Conservation (phyloP, 53 echinoderm and acorn worm species). For the Actinopyga echinites region DNA sequence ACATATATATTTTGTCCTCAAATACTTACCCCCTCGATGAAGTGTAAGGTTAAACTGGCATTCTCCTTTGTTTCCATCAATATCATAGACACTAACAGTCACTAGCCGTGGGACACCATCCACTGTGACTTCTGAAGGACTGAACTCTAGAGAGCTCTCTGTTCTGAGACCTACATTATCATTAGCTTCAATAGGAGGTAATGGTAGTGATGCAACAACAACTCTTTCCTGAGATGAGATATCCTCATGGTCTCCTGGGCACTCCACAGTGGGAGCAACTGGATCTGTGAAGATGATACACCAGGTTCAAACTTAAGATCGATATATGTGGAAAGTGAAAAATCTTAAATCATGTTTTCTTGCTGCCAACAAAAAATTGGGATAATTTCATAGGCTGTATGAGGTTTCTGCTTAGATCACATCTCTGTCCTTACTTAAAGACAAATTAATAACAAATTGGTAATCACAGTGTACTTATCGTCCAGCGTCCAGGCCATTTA, state of each 20-base stretch:
- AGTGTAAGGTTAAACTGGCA: constrained; percentile 53
- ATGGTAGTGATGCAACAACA: not conserved
- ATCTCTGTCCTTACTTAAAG: no score
- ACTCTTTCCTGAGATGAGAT: not conserved
- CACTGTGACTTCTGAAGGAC: not conserved
- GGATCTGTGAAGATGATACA: not conserved
- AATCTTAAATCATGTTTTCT: no score
- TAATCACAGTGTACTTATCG: no score
- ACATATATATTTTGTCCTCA: not conserved
- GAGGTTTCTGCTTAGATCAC: no score
- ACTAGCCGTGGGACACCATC: not conserved
- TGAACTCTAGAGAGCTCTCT: not conserved
- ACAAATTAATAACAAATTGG: no score
- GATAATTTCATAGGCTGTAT: no score
- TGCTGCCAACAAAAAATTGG: no score
- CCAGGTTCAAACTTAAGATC: no score
- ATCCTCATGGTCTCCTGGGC: constrained; percentile 12
- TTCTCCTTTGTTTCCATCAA: not conserved
- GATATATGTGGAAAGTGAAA: no score
- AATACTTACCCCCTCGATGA: constrained; percentile 31
- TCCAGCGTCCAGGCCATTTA: no score
- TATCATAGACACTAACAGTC: not conserved
- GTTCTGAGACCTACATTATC: constrained; percentile 12
- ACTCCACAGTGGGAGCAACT: not conserved
- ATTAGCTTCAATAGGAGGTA: not conserved